These are phyloP conservation scores for Globicephala melas DNA, from an alignment of 2,113 vertebrate species.

Conservation along the genomic window DNA sequence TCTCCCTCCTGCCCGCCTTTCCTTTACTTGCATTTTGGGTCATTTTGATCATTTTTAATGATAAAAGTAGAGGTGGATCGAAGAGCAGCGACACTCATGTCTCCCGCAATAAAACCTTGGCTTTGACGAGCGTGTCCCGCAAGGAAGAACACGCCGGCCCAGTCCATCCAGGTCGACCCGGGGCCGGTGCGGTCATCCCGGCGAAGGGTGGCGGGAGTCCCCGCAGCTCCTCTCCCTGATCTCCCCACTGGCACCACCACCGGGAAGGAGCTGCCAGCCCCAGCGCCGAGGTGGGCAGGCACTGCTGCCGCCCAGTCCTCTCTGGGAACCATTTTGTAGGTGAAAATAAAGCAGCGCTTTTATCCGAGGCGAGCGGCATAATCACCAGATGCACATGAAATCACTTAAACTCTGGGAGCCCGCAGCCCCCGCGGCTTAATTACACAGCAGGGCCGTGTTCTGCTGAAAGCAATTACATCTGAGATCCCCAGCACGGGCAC, in stretches of 20 bases:
- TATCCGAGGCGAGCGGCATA: not conserved
- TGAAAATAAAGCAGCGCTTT: conserved; percentile 47
- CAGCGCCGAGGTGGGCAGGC: not conserved
- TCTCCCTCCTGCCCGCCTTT: not conserved
- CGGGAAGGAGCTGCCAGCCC: not conserved
- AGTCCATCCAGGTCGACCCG: accelerated
- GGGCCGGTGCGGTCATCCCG: not conserved
- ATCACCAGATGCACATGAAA: conserved; percentile 66
- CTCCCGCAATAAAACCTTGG: not conserved
- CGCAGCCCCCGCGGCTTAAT: conserved; percentile 66
- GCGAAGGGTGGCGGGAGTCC: conserved; percentile 11
- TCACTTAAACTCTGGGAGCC: conserved; percentile 68
- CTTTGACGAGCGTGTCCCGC: not conserved
- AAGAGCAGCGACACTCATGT: accelerated
- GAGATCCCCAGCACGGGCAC: not conserved
- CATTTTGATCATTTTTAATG: not conserved
- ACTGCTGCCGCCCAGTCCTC: not conserved
- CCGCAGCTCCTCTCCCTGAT: not conserved
- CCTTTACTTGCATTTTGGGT: not conserved
- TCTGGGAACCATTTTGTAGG: not conserved
- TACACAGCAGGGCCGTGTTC: conserved; percentile 57
- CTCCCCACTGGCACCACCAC: accelerated
- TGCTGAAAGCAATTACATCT: conserved; percentile 72
- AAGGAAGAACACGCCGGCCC: not conserved
- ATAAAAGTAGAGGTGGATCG: not conserved